phyloP scores from a whole-genome alignment of 2,888 invertebrate species.

The Fragum fragum region DNA sequence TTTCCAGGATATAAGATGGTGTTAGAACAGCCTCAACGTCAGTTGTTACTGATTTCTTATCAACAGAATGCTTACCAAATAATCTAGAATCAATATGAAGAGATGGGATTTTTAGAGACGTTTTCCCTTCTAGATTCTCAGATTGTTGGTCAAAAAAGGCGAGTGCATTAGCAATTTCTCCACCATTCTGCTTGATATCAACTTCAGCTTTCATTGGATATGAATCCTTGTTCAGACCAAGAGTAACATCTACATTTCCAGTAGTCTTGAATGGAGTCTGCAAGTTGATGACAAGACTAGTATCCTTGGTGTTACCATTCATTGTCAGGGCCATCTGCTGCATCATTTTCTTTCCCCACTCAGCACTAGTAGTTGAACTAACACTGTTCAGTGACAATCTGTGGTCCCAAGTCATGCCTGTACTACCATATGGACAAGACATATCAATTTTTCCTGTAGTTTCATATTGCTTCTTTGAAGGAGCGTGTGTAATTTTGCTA shows the following conservation, averaged over 20 bases:
- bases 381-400: slow-evolving; percentile 49
- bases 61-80: slow-evolving; percentile 2
- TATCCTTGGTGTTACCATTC: slow-evolving; percentile 44
- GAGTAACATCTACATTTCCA: slow-evolving; percentile 11
- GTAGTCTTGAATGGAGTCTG: slow-evolving; percentile 64
- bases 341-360: slow-evolving; percentile 56
- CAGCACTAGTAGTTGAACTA: slow-evolving; percentile 54
- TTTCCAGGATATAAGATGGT: not conserved
- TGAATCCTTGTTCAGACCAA: not conserved
- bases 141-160: not conserved
- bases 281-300: slow-evolving; percentile 57
- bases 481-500: slow-evolving; percentile 66
- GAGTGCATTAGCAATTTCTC: not conserved
- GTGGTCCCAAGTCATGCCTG: slow-evolving; percentile 74
- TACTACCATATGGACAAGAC: slow-evolving; percentile 56
- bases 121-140: not conserved
- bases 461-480: slow-evolving; percentile 47
- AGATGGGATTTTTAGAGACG: slow-evolving; percentile 33
- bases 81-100: slow-evolving; percentile 42
- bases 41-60: not conserved
- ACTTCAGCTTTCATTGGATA: not conserved
- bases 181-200: slow-evolving; percentile 4
- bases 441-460: slow-evolving; percentile 73
- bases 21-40: not conserved
- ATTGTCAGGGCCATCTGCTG: slow-evolving; percentile 30